Evolutionary conservation across 2,797 vertebrate species (phyloP).

Genomic region (Schizothorax lantsangensis): DNA sequence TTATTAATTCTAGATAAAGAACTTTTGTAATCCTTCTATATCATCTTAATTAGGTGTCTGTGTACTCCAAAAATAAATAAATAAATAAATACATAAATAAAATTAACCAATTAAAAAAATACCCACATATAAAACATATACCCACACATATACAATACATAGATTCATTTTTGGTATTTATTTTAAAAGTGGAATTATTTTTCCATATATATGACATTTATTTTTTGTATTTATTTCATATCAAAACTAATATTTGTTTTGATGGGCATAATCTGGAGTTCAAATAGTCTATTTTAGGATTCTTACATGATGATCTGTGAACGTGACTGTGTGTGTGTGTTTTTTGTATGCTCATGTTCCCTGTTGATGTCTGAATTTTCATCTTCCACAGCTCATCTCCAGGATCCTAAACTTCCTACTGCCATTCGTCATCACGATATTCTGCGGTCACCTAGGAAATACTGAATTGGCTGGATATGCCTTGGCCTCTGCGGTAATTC

Average conservation of each 20-base stretch:
- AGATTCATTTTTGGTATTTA: not conserved
- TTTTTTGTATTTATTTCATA: not conserved
- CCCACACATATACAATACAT: not conserved
- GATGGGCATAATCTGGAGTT: not conserved
- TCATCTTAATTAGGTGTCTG: not conserved
- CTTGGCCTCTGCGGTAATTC: constrained; percentile 75
- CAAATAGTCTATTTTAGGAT: not conserved
- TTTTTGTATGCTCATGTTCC: not conserved
- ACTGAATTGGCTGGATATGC: constrained; percentile 79
- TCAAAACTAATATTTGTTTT: not conserved
- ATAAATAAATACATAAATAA: not conserved
- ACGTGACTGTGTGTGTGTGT: too few species aligned
- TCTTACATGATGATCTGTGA: not conserved
- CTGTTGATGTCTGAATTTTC: constrained; percentile 18
- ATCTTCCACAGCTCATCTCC: constrained; percentile 73
- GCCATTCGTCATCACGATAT: constrained; percentile 76
- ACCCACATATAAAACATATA: not conserved
- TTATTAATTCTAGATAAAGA: not conserved
- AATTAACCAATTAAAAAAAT: too few species aligned
- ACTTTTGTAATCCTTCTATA: not conserved
- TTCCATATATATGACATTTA: not conserved
- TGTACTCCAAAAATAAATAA: not conserved
- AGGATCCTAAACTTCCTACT: constrained; percentile 75
- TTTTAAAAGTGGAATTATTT: not conserved
- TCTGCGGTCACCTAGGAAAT: constrained; percentile 80